Base-by-base conservation (phyloP, 2,888 invertebrate species). In the Stramonita haemastoma region DNA sequence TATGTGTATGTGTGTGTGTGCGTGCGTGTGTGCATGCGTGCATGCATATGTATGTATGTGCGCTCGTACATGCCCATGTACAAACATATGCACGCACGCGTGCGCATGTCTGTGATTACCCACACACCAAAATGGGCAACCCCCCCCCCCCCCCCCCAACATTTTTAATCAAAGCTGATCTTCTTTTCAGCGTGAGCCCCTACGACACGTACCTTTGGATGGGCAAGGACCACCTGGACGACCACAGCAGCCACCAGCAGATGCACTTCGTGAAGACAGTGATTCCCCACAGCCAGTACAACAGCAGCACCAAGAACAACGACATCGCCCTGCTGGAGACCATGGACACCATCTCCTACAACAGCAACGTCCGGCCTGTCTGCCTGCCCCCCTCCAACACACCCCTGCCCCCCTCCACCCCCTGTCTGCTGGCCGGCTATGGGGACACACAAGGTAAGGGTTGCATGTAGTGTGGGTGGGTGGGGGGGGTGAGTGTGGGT, bases 321-420 rank as follows among this genome's bases (percentile, higher is more conserved):
- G 91, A 91, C 77, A 89, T 91, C 86, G 90, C 89, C 57, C 83
- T 91, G 11, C 70, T 91, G 11, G 34, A 86, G 22, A 85, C 90
- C 22, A 32, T 29, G 79, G 5, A 34, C 17, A 70, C 83, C 6
- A 87, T 91, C 46, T 17, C 32, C 73, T 87, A 90, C 87, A 90
- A 89, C 86, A 87, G 85, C 34, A 87, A 86, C 84, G 88, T 90
- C 22, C 36, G 86, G 19, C 90, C 91, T 0, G 60, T 91, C 15
- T 91, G 91, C 32, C 90, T 91, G 0, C 89, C 91, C 5, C 81
- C 84, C 8, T 22, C 86, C 57, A 66, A 83, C 32, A 19, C 66
- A 29, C 70, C 66, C 8, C 66, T 85, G 5, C 60, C 87, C 2
- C 90, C 90, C 11, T 87, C 83, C 0, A 11, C 60, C 22, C 77